Percentiles rank a stretch among this genome's conserved stretches.
These are phyloP conservation scores for Aix galericulata DNA, from an alignment of 2,113 vertebrate species.

Conservation along the genomic window DNA sequence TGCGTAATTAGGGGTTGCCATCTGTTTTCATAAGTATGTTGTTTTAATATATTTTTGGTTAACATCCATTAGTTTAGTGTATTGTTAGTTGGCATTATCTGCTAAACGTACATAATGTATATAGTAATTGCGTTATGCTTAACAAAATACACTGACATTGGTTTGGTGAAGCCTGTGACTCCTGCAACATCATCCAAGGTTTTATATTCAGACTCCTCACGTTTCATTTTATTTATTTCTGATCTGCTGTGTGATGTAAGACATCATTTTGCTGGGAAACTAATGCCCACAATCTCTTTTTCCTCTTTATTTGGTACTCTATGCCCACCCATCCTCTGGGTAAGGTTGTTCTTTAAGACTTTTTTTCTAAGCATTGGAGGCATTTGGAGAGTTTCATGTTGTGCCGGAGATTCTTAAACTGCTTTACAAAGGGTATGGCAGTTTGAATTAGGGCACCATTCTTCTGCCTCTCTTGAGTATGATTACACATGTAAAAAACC, in stretches of 20 bases:
- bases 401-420: not conserved
- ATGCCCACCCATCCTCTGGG: not conserved
- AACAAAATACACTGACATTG: slow-evolving; percentile 19
- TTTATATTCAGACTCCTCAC: not conserved
- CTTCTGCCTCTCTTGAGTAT: not conserved
- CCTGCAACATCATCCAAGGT: not conserved
- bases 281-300: not conserved
- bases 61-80: not conserved
- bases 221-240: slow-evolving; percentile 68
- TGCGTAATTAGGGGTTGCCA: not conserved
- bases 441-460: not conserved
- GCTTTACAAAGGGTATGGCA: not conserved
- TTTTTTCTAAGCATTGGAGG: not conserved
- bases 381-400: not conserved
- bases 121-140: slow-evolving; percentile 5
- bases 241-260: not conserved
- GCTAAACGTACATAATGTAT: slow-evolving; percentile 23
- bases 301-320: not conserved
- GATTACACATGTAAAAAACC: not conserved
- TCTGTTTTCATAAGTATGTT: slow-evolving; percentile 1
- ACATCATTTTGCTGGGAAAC: not conserved
- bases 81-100: not conserved
- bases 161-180: not conserved
- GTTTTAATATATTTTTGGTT: slow-evolving; percentile 31
- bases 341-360: not conserved